Evolutionary conservation across 2,113 vertebrate species (phyloP).

Genomic region (Pionites leucogaster): DNA sequence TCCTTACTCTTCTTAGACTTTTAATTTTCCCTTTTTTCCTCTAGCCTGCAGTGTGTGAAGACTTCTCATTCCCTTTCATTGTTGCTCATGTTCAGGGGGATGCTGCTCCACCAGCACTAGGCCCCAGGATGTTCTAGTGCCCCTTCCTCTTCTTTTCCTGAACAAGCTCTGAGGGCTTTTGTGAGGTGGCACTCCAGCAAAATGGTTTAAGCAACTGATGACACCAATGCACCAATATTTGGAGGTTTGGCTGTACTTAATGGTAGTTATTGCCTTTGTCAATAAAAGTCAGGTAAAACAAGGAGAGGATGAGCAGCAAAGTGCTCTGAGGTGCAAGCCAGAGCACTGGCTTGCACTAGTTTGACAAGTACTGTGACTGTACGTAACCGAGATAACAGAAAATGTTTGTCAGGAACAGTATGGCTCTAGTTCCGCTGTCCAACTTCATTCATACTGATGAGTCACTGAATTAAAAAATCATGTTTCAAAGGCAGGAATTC

Average conservation of each 20-base stretch:
- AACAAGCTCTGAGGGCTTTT: rapidly evolving
- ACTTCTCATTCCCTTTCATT: not conserved
- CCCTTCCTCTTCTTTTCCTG: not conserved
- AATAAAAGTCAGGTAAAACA: not conserved
- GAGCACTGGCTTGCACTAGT: not conserved
- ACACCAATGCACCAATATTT: not conserved
- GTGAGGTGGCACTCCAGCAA: not conserved
- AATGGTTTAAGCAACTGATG: not conserved
- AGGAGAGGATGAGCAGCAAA: not conserved
- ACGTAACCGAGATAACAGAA: not conserved
- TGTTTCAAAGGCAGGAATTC: not conserved
- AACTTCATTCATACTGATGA: not conserved
- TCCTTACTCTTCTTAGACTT: not conserved
- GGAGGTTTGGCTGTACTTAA: not conserved
- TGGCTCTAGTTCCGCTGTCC: not conserved
- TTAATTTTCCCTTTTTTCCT: not conserved
- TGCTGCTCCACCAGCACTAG: not conserved
- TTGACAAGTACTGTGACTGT: not conserved
- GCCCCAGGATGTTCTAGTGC: not conserved
- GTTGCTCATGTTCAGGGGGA: not conserved
- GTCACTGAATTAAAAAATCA: not conserved
- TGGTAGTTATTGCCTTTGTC: not conserved
- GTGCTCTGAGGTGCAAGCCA: not conserved
- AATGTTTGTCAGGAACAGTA: not conserved
- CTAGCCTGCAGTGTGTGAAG: not conserved